Evolutionary conservation across 2,888 invertebrate genomes (phyloP), one percentile per base, ranked within the genome.

Genomic region (Marasmarcha lunaedactyla): DNA sequence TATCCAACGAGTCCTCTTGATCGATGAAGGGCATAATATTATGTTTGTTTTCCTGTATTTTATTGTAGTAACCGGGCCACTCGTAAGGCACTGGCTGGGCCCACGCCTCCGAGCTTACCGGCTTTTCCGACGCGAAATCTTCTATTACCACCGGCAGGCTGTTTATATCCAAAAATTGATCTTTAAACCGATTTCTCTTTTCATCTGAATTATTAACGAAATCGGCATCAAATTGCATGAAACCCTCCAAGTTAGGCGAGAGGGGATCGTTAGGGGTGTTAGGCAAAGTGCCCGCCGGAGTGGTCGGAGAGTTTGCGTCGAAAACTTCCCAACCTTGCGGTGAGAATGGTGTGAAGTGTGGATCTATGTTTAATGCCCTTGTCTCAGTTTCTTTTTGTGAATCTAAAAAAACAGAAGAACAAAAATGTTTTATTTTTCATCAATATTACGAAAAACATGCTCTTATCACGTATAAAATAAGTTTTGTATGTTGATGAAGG

Each of bases 341-440:
- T 61, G 79, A 76, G 71, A 71, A 59, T 57, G 63, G 61, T 63
- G 73, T 77, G 63, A 76, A 65, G 63, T 57, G 62, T 66, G 76
- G 78, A 67, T 78, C 67, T 58, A 64, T 72, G 59, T 67, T 69
- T 55, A 63, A 63, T 68, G 73, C 68, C 70, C 64, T 70, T 59
- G 70, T 64, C 61, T 72, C 70, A 50, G 58, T 65, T 48, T 57
- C 47, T 51, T 66, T 68, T 44, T 50, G 50, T 42, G 63, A 61
- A 72, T 81, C 81, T 81, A 65, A 41, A 46, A 42, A 48, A 40
- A 44, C 46, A 47, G 25, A 42, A 37, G 42, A 48, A 43, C 44
- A 38, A n/a, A 7, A 30, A 27, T 40, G 13, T 14, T 38, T 12
- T 9, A 40, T 36, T 41, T 35, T 26, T 6, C 10, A 14, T 30